phyloP scores from a whole-genome alignment of 2,888 invertebrate genomes.

The Ametastegia equiseti region DNA sequence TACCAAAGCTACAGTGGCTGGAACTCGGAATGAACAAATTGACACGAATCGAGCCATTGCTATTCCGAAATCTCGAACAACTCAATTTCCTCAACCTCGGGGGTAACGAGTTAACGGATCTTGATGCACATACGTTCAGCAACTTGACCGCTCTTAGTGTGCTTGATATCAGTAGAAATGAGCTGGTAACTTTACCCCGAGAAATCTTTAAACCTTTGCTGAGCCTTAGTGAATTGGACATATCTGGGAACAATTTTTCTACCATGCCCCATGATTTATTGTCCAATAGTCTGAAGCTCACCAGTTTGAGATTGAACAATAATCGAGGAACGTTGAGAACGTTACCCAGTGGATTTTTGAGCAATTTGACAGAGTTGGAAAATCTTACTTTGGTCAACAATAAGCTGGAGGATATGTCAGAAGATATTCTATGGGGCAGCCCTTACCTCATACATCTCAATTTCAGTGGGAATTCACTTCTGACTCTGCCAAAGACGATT shows the following conservation, averaged over 20 bases:
- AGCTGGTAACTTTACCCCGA: constrained; percentile 80
- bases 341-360: constrained; percentile 80
- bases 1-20: constrained; percentile 77
- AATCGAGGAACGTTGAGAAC: constrained; percentile 77
- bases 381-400: constrained; percentile 79
- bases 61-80: constrained; percentile 81
- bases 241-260: constrained; percentile 83
- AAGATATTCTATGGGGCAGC: constrained; percentile 82
- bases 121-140: constrained; percentile 81
- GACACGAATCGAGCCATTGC: constrained; percentile 79
- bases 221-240: constrained; percentile 81
- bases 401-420: constrained; percentile 80
- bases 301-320: constrained; percentile 71
- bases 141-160: constrained; percentile 81
- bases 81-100: constrained; percentile 82
- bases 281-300: constrained; percentile 78
- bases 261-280: constrained; percentile 82
- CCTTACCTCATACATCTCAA: constrained; percentile 79
- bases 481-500: constrained; percentile 79
- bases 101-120: constrained; percentile 82
- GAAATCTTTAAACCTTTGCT: constrained; percentile 81
- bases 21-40: constrained; percentile 84
- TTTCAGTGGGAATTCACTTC: constrained; percentile 78
- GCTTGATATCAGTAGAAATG: constrained; percentile 84
- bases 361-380: constrained; percentile 79